A percentile compares a stretch with the other conserved stretches of the same genome.
These are phyloP conservation scores for Chymomyza procnemis DNA, from an alignment of 2,888 invertebrate species.

Conservation along the genomic window DNA sequence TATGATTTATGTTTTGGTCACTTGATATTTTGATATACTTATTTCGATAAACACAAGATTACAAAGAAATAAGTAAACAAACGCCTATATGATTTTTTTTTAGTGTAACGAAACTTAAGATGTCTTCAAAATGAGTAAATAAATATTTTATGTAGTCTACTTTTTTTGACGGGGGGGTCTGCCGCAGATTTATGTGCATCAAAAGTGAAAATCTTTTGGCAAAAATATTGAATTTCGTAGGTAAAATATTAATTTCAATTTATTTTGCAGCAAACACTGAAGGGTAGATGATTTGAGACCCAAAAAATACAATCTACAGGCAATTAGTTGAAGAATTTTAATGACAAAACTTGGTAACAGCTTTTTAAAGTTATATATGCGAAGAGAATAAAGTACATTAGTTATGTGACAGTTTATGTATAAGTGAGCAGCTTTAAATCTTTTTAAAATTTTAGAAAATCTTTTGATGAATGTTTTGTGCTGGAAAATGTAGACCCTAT, in stretches of 20 bases:
- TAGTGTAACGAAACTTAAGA: constrained; percentile 33
- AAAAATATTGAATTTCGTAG: neutral
- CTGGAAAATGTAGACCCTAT: too few species aligned
- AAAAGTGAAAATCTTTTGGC: neutral
- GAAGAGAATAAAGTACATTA: too few species aligned
- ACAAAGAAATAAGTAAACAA: neutral
- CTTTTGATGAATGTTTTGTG: too few species aligned
- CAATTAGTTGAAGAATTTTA: too few species aligned
- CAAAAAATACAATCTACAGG: too few species aligned
- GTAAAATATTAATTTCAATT: neutral
- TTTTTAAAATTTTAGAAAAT: too few species aligned
- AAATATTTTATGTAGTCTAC: constrained; percentile 34
- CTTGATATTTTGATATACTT: constrained; percentile 47
- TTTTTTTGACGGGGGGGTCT: constrained; percentile 7
- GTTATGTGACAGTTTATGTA: too few species aligned
- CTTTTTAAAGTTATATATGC: neutral
- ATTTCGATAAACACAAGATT: constrained; percentile 24
- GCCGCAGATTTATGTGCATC: neutral
- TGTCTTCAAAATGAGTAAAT: constrained; percentile 24
- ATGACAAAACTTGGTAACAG: neutral
- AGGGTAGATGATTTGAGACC: neutral
- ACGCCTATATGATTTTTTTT: constrained; percentile 6
- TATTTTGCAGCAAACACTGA: neutral
- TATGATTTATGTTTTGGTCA: constrained; percentile 31
- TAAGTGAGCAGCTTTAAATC: too few species aligned